Evolutionary conservation across 2,113 vertebrate species (phyloP).

Genomic region (Corythaixoides concolor): DNA sequence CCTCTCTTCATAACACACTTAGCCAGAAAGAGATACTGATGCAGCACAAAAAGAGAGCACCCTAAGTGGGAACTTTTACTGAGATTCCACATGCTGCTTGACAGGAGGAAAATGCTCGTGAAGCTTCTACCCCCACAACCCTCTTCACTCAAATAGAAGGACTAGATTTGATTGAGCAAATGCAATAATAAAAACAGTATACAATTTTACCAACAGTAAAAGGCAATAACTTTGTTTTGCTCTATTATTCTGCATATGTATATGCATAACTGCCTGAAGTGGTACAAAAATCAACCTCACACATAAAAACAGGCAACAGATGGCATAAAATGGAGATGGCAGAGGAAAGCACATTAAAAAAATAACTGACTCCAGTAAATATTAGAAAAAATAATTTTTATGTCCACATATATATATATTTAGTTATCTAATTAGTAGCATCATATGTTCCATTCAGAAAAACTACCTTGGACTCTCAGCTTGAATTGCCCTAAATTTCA

Average conservation of each 20-base stretch:
- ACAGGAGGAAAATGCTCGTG: not conserved
- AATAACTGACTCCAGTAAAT: not conserved
- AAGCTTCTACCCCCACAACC: not conserved
- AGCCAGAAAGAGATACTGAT: not conserved
- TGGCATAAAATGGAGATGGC: not conserved
- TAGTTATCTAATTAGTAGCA: not conserved
- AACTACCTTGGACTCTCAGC: not conserved
- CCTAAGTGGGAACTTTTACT: not conserved
- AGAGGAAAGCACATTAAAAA: not conserved
- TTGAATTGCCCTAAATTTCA: not conserved
- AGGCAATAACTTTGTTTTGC: not conserved
- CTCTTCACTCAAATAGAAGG: not conserved
- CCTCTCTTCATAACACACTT: not conserved
- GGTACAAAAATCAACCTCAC: conserved; percentile 12
- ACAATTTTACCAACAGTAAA: not conserved
- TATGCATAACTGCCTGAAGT: conserved; percentile 19
- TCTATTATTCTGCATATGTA: not conserved
- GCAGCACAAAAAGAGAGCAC: not conserved
- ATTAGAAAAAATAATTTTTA: not conserved
- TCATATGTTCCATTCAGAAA: not conserved
- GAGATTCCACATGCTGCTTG: not conserved
- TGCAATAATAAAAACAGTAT: not conserved
- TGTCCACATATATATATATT: not conserved
- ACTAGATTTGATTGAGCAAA: not conserved
- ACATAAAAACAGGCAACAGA: conserved; percentile 5